Evolutionary conservation across 2,113 vertebrate species (phyloP), one percentile per base, ranked within the genome.

Genomic region (Edolisoma coerulescens): DNA sequence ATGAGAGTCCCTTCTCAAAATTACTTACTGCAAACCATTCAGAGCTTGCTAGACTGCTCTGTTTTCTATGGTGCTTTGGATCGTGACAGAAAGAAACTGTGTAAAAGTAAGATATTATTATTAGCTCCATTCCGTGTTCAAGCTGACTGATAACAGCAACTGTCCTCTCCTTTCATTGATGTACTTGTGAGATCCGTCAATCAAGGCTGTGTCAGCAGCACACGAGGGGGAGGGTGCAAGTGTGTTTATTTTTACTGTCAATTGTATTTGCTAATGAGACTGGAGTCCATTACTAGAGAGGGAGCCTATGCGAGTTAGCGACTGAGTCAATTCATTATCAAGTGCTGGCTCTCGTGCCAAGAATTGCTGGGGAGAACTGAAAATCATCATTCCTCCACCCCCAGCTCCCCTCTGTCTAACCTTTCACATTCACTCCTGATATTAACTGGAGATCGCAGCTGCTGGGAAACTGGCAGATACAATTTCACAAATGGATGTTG

Each of bases 401-500:
- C 24, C 67, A 96, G 47, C 68, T 93, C 90, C 75, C 71, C 84
- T 90, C 87, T 73, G 77, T 74, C 87, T 53, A 69, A 77, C 86
- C 54, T 95, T 81, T 90, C 37, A 14, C 76, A 71, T 90, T 92
- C 77, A 39, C 63, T 92, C 59, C 56, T 91, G 91, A 61, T 97
- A 93, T 95, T 97, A 97, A 92, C 30, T 41, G 95, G 50, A 87
- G 89, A 90, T 96, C 77, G 14, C 57, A 90, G 81, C 81, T 95
- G 88, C 90, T 84, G 94, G 76, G 68, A 91, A 90, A 73, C 89
- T 63, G 87, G 89, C 78, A 89, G 92, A 95, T 87, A 93, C 50
- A 92, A 93, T 97, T 96, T 96, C 91, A 96, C 93, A 97, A 97
- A 97, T 97, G 93, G 75, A 90, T 95, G 76, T 89, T 83, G 30